These are phyloP conservation scores for Phrynocephalus vlangalii DNA, from an alignment of 2,797 vertebrate species.

Conservation along the genomic window DNA sequence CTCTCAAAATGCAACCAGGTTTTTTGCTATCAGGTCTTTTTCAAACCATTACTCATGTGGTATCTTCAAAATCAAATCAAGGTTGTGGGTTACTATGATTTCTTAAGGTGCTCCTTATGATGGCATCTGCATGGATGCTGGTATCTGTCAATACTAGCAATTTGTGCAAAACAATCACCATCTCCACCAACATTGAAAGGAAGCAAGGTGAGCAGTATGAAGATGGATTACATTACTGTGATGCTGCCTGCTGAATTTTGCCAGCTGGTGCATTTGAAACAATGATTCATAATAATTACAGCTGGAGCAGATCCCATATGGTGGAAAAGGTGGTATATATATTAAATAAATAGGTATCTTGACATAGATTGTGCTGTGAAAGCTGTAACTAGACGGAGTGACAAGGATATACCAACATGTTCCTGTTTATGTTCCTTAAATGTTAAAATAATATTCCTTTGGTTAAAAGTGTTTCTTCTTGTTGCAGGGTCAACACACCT, in stretches of 20 bases:
- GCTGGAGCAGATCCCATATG: too few species aligned
- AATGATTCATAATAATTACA: too few species aligned
- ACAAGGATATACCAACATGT: background rate
- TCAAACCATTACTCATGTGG: too few species aligned
- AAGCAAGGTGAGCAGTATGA: background rate
- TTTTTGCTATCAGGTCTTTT: too few species aligned
- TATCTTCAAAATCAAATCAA: too few species aligned
- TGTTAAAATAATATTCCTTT: background rate
- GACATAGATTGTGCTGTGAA: background rate
- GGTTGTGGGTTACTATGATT: too few species aligned
- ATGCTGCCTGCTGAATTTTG: background rate
- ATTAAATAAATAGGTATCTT: background rate
- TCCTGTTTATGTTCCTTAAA: background rate
- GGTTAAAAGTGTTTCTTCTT: background rate
- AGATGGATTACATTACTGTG: background rate
- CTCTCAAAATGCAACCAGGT: too few species aligned
- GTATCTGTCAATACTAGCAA: background rate
- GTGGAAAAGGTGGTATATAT: too few species aligned
- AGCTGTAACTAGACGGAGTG: background rate
- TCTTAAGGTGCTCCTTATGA: background rate
- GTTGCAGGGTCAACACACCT: slow-evolving; percentile 88
- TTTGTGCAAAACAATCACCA: background rate
- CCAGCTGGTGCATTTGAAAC: background rate
- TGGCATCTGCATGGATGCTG: background rate
- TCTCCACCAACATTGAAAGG: background rate